Conservation (phyloP, 2,113 vertebrate species). For the Varanus salvator region DNA sequence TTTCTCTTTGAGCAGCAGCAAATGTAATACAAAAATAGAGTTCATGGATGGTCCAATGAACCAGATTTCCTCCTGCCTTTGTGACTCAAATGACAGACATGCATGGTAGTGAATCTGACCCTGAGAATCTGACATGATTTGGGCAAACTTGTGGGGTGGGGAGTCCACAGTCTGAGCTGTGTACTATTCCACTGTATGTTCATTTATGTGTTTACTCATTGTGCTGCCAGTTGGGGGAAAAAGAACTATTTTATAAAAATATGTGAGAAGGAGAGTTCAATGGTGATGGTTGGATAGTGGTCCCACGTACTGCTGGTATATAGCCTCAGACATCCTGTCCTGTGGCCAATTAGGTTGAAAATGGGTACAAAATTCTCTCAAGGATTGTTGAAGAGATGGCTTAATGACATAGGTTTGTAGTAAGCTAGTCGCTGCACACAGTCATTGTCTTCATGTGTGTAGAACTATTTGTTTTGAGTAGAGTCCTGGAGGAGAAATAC, state of each 20-base stretch:
- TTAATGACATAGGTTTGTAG: background rate
- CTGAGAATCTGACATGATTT: background rate
- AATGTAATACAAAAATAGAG: background rate
- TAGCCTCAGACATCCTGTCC: no score
- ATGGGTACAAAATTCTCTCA: background rate
- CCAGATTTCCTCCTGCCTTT: background rate
- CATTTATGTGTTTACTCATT: background rate
- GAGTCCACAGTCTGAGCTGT: background rate
- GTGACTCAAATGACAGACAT: background rate
- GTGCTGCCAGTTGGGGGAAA: background rate
- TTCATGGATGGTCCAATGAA: background rate
- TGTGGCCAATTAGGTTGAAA: no score
- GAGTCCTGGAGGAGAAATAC: background rate
- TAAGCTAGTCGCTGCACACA: background rate
- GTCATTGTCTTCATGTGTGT: background rate
- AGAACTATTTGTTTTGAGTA: background rate
- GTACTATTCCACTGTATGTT: background rate
- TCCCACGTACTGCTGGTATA: no score
- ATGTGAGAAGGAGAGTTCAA: no score
- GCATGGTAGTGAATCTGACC: background rate
- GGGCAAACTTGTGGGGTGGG: background rate
- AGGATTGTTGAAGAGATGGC: background rate
- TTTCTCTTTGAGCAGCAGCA: background rate
- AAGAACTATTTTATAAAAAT: background rate
- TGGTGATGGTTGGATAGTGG: no score